Percentiles rank a stretch among this genome's conserved stretches.
Evolutionary conservation across 2,113 vertebrate species (phyloP).

Genomic region (Macheiramphus alcinus): DNA sequence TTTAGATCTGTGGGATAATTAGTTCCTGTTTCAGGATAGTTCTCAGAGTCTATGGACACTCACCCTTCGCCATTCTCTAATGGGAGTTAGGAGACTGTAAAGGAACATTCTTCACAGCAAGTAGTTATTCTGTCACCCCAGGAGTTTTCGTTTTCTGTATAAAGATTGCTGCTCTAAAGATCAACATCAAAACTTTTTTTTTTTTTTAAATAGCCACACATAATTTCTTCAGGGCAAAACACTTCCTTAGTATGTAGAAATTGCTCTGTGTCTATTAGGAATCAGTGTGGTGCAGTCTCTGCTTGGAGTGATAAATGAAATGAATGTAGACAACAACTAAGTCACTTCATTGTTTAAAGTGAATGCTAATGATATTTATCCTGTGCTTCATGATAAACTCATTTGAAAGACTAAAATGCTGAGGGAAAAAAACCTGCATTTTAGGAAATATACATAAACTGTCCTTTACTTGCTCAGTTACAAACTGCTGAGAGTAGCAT

Average conservation of each 20-base stretch:
- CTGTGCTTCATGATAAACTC: conserved; percentile 8
- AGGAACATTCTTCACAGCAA: not conserved
- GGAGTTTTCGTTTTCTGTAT: not conserved
- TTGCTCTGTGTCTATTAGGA: not conserved
- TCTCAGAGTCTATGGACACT: not conserved
- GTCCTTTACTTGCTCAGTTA: not conserved
- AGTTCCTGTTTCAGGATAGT: not conserved
- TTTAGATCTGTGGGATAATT: not conserved
- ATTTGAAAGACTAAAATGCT: not conserved
- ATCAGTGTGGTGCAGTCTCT: not conserved
- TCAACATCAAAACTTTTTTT: not conserved
- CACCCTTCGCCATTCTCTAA: not conserved
- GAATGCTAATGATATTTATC: conserved; percentile 31
- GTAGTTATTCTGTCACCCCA: not conserved
- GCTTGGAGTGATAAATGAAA: conserved; percentile 21
- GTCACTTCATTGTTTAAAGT: conserved; percentile 4
- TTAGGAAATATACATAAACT: not conserved
- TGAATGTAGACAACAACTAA: not conserved
- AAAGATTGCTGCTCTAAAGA: not conserved
- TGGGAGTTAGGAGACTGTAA: not conserved
- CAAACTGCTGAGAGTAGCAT: not conserved
- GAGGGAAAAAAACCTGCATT: not conserved
- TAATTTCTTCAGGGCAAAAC: not conserved
- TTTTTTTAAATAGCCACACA: not conserved
- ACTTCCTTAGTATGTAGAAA: not conserved